Conservation (phyloP, 2,888 invertebrate species). For the Chrysolina oricalcia region DNA sequence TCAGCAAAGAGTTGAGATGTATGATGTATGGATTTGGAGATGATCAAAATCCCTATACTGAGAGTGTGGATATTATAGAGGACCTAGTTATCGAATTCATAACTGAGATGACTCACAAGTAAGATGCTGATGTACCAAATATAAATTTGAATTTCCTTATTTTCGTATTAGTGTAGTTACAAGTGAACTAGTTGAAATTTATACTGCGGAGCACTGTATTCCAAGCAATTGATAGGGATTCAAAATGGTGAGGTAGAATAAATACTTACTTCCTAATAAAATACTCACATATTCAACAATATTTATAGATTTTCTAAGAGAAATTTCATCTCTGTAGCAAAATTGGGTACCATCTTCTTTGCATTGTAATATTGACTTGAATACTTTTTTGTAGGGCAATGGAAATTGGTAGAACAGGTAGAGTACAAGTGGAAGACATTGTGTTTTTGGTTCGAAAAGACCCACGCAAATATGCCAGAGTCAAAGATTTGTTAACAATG, state of each 20-base stretch:
- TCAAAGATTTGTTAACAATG: slow-evolving; percentile 97
- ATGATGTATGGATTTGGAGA: slow-evolving; percentile 99
- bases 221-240: not conserved
- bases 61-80: slow-evolving; percentile 97
- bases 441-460: slow-evolving; percentile 97
- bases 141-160: not conserved
- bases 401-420: slow-evolving; percentile 97
- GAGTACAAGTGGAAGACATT: slow-evolving; percentile 98
- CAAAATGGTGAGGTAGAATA: not conserved
- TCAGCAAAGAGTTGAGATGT: slow-evolving; percentile 93
- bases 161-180: not conserved
- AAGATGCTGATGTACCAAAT: slow-evolving; percentile 57
- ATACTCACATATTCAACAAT: not conserved
- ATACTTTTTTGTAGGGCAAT: slow-evolving; percentile 81
- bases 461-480: slow-evolving; percentile 95
- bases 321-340: no score
- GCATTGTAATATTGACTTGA: not conserved
- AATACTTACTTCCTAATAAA: no score
- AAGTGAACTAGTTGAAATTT: not conserved
- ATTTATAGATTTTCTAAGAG: no score
- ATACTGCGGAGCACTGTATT: slow-evolving; percentile 1
- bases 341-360: no score
- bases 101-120: slow-evolving; percentile 92
- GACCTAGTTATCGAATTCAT: slow-evolving; percentile 98
- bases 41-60: slow-evolving; percentile 98